These are phyloP conservation scores for Drosophila pseudoananassae DNA, from an alignment of 1,140 invertebrate species.

Conservation along the genomic window DNA sequence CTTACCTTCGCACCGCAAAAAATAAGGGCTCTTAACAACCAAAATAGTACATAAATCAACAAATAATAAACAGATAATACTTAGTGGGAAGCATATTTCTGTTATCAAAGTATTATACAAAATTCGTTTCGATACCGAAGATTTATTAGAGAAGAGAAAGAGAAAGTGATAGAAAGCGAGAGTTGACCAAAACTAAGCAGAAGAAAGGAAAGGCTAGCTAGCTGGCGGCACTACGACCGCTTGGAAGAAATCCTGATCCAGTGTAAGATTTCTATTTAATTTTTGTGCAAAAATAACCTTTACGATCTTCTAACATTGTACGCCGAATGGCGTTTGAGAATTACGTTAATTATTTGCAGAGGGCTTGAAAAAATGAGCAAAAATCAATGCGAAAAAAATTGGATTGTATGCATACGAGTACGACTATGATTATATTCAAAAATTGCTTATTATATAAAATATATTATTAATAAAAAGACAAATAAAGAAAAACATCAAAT, in stretches of 20 bases:
- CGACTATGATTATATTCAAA: background rate
- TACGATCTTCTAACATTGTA: slow-evolving; percentile 25
- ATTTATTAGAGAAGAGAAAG: slow-evolving; percentile 11
- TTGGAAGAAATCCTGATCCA: slow-evolving; percentile 19
- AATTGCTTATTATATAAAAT: background rate
- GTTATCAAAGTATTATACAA: slow-evolving; percentile 11
- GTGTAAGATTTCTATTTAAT: slow-evolving; percentile 8
- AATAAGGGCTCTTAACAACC: background rate
- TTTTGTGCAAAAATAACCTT: slow-evolving; percentile 25
- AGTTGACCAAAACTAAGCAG: slow-evolving; percentile 39
- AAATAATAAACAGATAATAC: slow-evolving; percentile 9
- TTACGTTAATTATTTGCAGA: slow-evolving; percentile 17
- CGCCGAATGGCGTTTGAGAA: slow-evolving; percentile 12
- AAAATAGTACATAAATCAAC: slow-evolving; percentile 4
- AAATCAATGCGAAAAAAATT: background rate
- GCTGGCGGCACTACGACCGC: slow-evolving; percentile 9
- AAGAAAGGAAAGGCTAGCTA: slow-evolving; percentile 17
- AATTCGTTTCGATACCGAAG: slow-evolving; percentile 6
- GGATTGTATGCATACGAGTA: background rate
- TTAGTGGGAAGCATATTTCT: background rate
- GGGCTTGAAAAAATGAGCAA: background rate
- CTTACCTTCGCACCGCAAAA: slow-evolving; percentile 50
- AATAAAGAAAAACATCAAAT: background rate
- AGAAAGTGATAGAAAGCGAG: slow-evolving; percentile 30
- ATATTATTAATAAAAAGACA: background rate